Conservation (phyloP, 2,113 vertebrate genomes). For the Monarcha castaneiventris region DNA sequence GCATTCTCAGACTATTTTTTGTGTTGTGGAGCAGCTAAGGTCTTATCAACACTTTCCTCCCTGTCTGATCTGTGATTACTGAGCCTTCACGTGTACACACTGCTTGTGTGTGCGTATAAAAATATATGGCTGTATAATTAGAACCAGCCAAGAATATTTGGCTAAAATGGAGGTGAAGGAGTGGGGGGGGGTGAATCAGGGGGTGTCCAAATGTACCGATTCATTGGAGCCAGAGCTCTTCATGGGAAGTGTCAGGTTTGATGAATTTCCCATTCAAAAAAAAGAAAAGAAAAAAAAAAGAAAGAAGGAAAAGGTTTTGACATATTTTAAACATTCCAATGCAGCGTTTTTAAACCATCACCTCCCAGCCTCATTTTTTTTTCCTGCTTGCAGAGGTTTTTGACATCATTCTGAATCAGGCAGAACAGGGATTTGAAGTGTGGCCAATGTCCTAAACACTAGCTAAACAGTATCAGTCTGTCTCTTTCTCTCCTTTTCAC, state of each 20-base stretch:
- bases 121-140: constrained; percentile 57
- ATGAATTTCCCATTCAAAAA: constrained; percentile 35
- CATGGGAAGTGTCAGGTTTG: constrained; percentile 41
- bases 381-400: background rate
- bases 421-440: constrained; percentile 13
- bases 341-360: constrained; percentile 10
- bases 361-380: background rate
- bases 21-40: background rate
- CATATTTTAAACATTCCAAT: constrained; percentile 51
- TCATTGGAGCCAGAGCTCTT: constrained; percentile 27
- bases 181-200: background rate
- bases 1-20: background rate
- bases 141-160: constrained; percentile 53
- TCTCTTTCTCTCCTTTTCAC: background rate
- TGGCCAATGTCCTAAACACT: background rate
- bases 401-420: constrained; percentile 11
- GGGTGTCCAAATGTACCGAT: background rate
- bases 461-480: background rate
- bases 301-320: background rate
- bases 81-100: background rate
- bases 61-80: background rate
- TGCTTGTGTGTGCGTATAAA: background rate
- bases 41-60: constrained; percentile 33
- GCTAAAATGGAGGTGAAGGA: background rate
- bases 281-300: background rate